Percentiles rank a stretch among this genome's conserved stretches.
These are phyloP conservation scores for Myotis pilosus DNA, from an alignment of 2,797 vertebrate species.

Conservation along the genomic window DNA sequence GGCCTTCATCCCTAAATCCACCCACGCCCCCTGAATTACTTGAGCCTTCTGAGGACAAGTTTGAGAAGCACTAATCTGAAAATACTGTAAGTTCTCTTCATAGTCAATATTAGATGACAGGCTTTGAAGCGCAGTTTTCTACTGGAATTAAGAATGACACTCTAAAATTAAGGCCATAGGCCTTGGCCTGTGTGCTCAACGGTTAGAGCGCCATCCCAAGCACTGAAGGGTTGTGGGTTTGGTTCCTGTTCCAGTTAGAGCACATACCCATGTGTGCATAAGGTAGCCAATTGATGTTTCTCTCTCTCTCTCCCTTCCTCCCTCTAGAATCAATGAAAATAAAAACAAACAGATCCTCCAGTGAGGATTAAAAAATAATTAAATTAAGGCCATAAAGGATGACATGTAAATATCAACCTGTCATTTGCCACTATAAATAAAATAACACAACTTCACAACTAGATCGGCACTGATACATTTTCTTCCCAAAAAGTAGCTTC, in stretches of 20 bases:
- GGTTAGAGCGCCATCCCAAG: too few species aligned
- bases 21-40: background rate
- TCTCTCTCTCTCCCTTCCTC: too few species aligned
- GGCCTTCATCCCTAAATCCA: background rate
- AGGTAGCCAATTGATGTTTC: too few species aligned
- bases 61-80: background rate
- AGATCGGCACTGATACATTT: background rate
- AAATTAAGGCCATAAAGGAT: background rate
- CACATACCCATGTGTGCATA: too few species aligned
- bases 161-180: background rate
- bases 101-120: background rate
- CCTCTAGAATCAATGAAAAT: too few species aligned
- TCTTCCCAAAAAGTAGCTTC: slow-evolving; percentile 15
- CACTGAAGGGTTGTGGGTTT: too few species aligned
- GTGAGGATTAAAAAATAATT: too few species aligned
- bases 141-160: background rate
- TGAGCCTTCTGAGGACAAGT: background rate
- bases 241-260: too few species aligned
- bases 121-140: background rate
- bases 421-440: background rate
- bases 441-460: background rate
- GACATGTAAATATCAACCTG: background rate
- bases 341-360: too few species aligned
- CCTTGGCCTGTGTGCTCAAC: background rate
- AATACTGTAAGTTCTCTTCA: background rate